phyloP scores from a whole-genome alignment of 2,888 invertebrate species.

The Dryobotodes eremita region DNA sequence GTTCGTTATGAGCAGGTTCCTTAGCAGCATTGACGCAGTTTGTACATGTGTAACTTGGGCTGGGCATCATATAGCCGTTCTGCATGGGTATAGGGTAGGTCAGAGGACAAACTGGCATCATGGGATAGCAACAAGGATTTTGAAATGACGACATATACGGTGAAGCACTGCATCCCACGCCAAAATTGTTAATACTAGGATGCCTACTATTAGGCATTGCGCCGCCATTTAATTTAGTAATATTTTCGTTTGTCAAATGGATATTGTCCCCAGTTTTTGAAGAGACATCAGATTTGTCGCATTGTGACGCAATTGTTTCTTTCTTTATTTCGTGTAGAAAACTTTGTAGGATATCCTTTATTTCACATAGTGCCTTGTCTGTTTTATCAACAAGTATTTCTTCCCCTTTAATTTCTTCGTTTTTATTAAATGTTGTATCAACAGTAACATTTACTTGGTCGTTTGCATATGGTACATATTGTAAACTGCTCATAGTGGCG shows the following conservation, averaged over 20 bases:
- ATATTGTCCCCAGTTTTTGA: constrained; percentile 65
- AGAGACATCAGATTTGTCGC: constrained; percentile 73
- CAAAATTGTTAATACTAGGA: constrained; percentile 72
- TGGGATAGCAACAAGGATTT: constrained; percentile 83
- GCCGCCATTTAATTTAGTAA: constrained; percentile 62
- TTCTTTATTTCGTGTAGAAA: constrained; percentile 86
- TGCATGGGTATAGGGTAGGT: constrained; percentile 76
- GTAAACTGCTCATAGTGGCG: constrained; percentile 71
- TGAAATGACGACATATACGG: constrained; percentile 74
- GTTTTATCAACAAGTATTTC: constrained; percentile 78
- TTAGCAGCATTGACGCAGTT: constrained; percentile 74
- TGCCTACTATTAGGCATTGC: constrained; percentile 70
- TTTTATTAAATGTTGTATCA: constrained; percentile 76
- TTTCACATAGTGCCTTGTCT: constrained; percentile 85
- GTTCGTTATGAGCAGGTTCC: constrained; percentile 67
- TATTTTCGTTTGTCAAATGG: constrained; percentile 60
- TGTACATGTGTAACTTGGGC: constrained; percentile 79
- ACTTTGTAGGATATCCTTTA: constrained; percentile 84
- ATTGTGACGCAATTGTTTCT: constrained; percentile 75
- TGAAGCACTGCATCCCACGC: constrained; percentile 33
- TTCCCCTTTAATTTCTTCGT: constrained; percentile 69
- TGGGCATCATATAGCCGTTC: constrained; percentile 78
- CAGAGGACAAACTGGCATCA: constrained; percentile 83
- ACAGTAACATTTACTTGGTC: constrained; percentile 68
- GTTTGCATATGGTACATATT: constrained; percentile 65